A percentile compares a stretch with the other conserved stretches of the same genome.
Evolutionary conservation across 2,113 vertebrate genomes (phyloP).

Genomic region (Mystacornis crossleyi): DNA sequence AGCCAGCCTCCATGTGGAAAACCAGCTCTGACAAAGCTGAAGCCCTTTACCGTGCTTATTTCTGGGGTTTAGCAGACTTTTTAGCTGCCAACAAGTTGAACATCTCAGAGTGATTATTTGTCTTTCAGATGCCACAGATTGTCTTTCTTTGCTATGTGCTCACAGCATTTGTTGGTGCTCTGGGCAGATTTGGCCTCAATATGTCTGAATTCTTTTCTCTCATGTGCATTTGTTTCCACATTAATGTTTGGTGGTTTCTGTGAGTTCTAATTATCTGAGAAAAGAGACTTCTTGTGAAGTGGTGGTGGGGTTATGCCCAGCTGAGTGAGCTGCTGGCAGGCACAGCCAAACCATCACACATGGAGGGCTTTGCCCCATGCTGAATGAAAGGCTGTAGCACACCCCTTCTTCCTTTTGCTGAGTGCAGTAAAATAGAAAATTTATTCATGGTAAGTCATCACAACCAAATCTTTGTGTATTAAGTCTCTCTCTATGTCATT

Average conservation of each 20-base stretch:
- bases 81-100: background rate
- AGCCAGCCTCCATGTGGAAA: background rate
- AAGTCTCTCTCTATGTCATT: background rate
- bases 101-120: background rate
- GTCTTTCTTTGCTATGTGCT: background rate
- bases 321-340: background rate
- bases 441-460: background rate
- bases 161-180: background rate
- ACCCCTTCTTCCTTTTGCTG: background rate
- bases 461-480: background rate
- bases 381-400: background rate
- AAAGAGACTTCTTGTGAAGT: background rate
- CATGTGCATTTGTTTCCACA: background rate
- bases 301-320: background rate
- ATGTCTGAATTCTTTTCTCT: background rate
- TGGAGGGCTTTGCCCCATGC: background rate
- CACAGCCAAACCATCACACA: background rate
- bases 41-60: background rate
- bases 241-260: background rate
- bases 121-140: background rate
- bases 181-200: background rate
- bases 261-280: background rate
- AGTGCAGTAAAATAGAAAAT: background rate
- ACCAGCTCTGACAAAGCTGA: background rate
- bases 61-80: background rate